Base-by-base conservation (phyloP, 2,797 vertebrate genomes). In the Dromococcyx pavoninus region DNA sequence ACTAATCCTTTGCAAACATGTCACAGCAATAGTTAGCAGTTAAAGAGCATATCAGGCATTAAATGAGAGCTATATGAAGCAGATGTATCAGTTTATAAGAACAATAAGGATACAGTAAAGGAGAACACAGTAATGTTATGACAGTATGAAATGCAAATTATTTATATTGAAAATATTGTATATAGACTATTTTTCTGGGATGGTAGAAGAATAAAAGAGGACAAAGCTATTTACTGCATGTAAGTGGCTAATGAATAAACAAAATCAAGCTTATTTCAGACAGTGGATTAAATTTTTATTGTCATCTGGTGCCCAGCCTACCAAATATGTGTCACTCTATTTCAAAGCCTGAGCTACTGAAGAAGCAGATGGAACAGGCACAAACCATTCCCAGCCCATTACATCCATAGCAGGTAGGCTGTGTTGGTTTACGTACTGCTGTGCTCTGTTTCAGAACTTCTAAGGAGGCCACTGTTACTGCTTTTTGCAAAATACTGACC, bases 211-310 rank as follows among this genome's bases (percentile, higher is more conserved):
- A 60, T 81, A 80, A 70, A 65, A 53, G 16, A 28, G 75, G 65
- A 5, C 8, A 88, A 54, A 30, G 65, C 43, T 71, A 81, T 43
- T 90, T 74, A 58, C 16, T 72, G 61, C 17, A 56, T 35, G 2
- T 51, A 91, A 87, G 13, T 3, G 1, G 25, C 57, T 79, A 80
- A 82, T 7, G 5, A 65, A 56, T 69, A 84, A 22, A 54, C 2
- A 79, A 51, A 81, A 62, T 17, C 41, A 75, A 87, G 35, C 32
- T 39, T 83, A 77, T 69, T 91, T 86, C 65, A 88, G 50, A 88
- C 17, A 83, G 58, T 5, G 7, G 44, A 83, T 93, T 86, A 17
- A 64, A 65, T 88, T 83, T 81, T 65, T 71, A 60, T 6, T 61
- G 56, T 91, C 44, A 41, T 32, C 61, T 80, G 61, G 32, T 35